These are phyloP conservation scores for Amblyornis subalaris DNA, from an alignment of 2,113 vertebrate genomes.

Conservation along the genomic window DNA sequence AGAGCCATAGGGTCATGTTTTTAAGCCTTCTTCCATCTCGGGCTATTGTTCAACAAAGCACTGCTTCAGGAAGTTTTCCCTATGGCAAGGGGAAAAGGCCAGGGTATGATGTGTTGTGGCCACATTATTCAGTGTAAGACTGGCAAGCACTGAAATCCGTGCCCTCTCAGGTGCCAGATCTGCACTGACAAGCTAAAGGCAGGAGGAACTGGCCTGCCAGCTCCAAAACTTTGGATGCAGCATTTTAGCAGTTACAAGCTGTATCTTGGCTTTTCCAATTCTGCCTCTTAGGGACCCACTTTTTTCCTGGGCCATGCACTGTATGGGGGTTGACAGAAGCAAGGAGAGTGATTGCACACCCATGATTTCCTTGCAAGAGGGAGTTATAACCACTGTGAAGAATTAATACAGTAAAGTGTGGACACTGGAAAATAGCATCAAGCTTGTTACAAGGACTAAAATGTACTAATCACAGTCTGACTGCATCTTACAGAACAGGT, in stretches of 20 bases:
- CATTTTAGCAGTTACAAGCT: neutral
- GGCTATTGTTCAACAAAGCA: neutral
- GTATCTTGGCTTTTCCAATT: neutral
- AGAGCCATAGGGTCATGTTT: neutral
- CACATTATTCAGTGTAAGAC: neutral
- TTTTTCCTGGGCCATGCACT: neutral
- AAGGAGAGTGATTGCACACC: neutral
- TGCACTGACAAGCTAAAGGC: neutral
- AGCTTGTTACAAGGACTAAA: neutral
- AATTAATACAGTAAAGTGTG: neutral
- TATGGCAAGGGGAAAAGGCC: neutral
- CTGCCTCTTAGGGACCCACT: neutral
- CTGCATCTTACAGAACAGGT: neutral
- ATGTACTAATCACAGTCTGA: neutral
- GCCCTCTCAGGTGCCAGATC: neutral
- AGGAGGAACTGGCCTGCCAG: neutral
- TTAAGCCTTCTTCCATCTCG: neutral
- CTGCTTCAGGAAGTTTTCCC: neutral
- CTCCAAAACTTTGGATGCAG: neutral
- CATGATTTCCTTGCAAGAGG: neutral
- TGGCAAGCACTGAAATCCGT: neutral
- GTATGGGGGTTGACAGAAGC: neutral
- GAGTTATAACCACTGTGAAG: neutral
- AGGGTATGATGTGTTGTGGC: neutral
- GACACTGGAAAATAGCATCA: neutral